Evolutionary conservation across 2,888 invertebrate species (phyloP), one percentile per base, ranked within the genome.

Genomic region (Thymelicus acteon): DNA sequence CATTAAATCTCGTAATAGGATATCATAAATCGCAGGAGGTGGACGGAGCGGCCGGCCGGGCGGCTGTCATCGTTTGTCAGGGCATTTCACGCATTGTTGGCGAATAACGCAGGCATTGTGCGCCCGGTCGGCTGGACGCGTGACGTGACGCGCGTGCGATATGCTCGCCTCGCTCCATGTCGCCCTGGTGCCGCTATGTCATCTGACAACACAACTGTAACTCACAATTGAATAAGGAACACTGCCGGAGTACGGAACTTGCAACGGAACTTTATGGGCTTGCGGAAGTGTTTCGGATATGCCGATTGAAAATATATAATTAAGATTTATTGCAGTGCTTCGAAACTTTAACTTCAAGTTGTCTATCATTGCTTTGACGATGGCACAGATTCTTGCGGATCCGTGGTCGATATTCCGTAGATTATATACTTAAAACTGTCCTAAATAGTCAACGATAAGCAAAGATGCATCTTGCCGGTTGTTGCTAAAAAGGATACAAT

Each of bases 11-110:
- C 87, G 90, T 92, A 93, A 92, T 92, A 93, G 93, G 93, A 90
- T 91, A 92, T 91, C 92, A 92, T 93, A 93, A 93, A 93, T 93
- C 86, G 92, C 88, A 83, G 89, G 89, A 91, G 92, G 91, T 89
- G 89, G 90, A 85, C 85, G 84, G 87, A 82, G 83, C 85, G 86
- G 85, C 85, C 78, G 85, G 84, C 87, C 85, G 88, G 88, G 87
- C 88, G 88, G 88, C 90, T 93, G 94, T 93, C 94, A 92, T 94
- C 94, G 94, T 94, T 93, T 94, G 94, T 94, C 94, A 94, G 93
- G 86, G 90, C 91, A 90, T 93, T 94, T 93, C 93, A 93, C 93
- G 93, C 93, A 89, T 93, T 92, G 93, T 92, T 91, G 93, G 92
- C 90, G 91, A 91, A 93, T 92, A 92, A 91, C 91, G 93, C 92